A percentile compares a stretch with the other conserved stretches of the same genome.
Conservation (phyloP, 2,797 vertebrate genomes). For the Urosaurus nigricauda region DNA sequence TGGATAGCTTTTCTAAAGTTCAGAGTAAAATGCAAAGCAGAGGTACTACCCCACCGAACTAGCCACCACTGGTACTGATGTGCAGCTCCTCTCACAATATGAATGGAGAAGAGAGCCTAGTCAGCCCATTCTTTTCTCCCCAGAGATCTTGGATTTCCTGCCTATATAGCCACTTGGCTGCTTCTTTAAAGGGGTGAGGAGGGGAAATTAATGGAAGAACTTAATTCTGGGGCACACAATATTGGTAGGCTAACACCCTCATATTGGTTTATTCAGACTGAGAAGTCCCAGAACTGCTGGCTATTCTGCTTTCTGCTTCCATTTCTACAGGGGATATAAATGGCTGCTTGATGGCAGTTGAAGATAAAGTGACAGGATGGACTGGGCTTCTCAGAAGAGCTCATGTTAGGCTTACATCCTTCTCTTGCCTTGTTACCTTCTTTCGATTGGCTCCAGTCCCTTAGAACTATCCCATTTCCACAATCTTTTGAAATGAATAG, state of each 20-base stretch:
- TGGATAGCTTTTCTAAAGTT: no score
- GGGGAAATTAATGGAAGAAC: neutral
- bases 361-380: neutral
- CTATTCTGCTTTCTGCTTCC: neutral
- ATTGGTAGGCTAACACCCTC: neutral
- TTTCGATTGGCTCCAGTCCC: neutral
- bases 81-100: neutral
- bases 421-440: neutral
- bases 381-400: neutral
- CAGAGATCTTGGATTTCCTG: neutral
- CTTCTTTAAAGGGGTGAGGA: neutral
- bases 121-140: neutral
- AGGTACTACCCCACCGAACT: no score
- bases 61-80: neutral
- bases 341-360: neutral
- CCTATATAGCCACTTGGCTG: neutral
- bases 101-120: neutral
- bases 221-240: neutral
- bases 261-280: neutral
- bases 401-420: neutral
- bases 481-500: neutral
- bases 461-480: neutral
- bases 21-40: no score
- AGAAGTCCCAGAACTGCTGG: neutral
- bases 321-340: neutral